A percentile compares a stretch with the other conserved stretches of the same genome.
These are phyloP conservation scores for Ischnura elegans DNA, from an alignment of 2,888 invertebrate genomes.

Conservation along the genomic window DNA sequence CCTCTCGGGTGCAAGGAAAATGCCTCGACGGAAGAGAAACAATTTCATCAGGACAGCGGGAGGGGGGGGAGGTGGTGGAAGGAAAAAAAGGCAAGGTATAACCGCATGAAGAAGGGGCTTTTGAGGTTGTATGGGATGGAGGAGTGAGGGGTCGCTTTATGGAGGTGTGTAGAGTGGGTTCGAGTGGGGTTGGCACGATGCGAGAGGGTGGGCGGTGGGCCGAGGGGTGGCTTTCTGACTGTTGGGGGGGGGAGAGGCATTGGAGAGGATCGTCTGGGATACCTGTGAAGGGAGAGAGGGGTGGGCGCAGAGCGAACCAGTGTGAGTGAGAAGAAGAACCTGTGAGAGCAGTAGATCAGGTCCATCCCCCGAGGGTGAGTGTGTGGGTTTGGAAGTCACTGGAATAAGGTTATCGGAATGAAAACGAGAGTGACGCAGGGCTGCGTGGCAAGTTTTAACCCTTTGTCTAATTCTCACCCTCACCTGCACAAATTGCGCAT, in stretches of 20 bases:
- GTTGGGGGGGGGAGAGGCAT: neutral
- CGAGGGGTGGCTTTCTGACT: neutral
- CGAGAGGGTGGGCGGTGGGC: conserved; percentile 21
- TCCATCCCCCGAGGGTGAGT: neutral
- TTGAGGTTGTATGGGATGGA: neutral
- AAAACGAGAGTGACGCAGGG: conserved; percentile 47
- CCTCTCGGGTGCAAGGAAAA: neutral
- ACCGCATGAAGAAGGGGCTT: conserved; percentile 12
- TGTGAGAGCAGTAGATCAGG: conserved; percentile 33
- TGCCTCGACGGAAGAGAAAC: neutral
- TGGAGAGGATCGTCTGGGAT: neutral
- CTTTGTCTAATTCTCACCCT: neutral
- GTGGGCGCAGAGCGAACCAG: neutral
- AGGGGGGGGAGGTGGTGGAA: neutral
- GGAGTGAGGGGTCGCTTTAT: neutral
- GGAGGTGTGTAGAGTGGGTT: conserved; percentile 7
- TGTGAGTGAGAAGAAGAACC: neutral
- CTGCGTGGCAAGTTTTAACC: neutral
- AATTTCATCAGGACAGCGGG: conserved; percentile 3
- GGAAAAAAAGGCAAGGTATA: neutral
- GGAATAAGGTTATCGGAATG: conserved; percentile 65
- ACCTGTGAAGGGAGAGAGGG: conserved; percentile 1
- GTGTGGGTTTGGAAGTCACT: conserved; percentile 67
- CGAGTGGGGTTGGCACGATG: neutral
- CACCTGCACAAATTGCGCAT: too few species aligned